Conservation (phyloP, 1,140 invertebrate species). For the Nylanderia fulva region DNA sequence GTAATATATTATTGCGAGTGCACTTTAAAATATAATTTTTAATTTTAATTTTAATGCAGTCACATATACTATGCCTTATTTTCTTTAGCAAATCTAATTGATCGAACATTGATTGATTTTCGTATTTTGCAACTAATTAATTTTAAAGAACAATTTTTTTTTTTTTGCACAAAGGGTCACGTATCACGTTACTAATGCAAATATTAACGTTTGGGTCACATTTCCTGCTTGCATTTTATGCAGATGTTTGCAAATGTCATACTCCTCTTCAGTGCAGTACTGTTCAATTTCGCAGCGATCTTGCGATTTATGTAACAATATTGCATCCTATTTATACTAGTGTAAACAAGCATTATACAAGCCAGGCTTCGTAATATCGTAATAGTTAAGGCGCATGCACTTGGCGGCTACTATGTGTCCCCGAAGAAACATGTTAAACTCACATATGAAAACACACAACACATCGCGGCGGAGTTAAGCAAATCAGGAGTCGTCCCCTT, state of each 20-base stretch:
- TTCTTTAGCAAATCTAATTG: too few species aligned
- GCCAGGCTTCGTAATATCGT: neutral
- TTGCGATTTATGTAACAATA: constrained; percentile 47
- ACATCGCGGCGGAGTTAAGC: constrained; percentile 62
- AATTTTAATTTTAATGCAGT: neutral
- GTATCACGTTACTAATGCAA: neutral
- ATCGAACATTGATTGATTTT: neutral
- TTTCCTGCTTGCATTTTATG: neutral
- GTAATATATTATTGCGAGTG: constrained; percentile 12
- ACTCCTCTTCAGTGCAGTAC: neutral
- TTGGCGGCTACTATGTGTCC: constrained; percentile 17
- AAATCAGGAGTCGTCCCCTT: constrained; percentile 71
- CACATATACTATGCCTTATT: neutral
- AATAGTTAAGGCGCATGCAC: constrained; percentile 21
- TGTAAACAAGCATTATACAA: constrained; percentile 5
- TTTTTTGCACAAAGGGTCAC: neutral
- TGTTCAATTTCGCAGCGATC: neutral
- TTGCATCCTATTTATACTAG: constrained; percentile 11
- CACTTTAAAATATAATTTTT: neutral
- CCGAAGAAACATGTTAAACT: constrained; percentile 45
- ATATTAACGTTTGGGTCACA: constrained; percentile 3
- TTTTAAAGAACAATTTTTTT: neutral
- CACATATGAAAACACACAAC: constrained; percentile 42
- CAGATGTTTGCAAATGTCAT: constrained; percentile 2
- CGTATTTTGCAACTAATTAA: neutral